A percentile compares a stretch with the other conserved stretches of the same genome.
phyloP scores from a whole-genome alignment of 2,113 vertebrate genomes.

The Anser brachyrhynchus region DNA sequence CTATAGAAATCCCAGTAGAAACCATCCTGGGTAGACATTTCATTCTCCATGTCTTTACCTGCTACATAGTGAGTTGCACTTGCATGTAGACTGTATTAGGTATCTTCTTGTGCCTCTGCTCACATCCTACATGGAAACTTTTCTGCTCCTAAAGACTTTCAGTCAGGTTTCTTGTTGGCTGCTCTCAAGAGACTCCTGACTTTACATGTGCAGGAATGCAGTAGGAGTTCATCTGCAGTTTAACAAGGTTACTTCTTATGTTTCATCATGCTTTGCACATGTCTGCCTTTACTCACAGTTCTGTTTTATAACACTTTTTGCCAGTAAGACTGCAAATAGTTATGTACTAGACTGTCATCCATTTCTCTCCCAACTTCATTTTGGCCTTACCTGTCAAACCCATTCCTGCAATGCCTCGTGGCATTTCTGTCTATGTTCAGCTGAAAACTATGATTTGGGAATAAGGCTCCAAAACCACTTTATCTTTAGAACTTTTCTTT shows the following conservation, averaged over 20 bases:
- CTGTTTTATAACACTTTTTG: neutral
- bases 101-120: neutral
- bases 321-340: neutral
- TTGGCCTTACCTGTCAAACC: neutral
- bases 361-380: neutral
- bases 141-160: neutral
- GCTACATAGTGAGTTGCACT: neutral
- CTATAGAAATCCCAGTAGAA: neutral
- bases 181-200: neutral
- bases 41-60: neutral
- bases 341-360: neutral
- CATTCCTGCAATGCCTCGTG: neutral
- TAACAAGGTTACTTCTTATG: neutral
- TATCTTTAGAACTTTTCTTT: neutral
- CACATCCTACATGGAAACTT: neutral
- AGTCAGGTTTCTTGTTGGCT: neutral
- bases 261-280: neutral
- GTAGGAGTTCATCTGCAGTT: neutral
- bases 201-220: neutral
- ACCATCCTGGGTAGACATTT: neutral
- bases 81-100: neutral
- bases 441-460: neutral
- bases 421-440: neutral
- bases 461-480: neutral
- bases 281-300: neutral